Conservation (phyloP, 2,797 vertebrate species). For the Rhinichthys osculus region DNA sequence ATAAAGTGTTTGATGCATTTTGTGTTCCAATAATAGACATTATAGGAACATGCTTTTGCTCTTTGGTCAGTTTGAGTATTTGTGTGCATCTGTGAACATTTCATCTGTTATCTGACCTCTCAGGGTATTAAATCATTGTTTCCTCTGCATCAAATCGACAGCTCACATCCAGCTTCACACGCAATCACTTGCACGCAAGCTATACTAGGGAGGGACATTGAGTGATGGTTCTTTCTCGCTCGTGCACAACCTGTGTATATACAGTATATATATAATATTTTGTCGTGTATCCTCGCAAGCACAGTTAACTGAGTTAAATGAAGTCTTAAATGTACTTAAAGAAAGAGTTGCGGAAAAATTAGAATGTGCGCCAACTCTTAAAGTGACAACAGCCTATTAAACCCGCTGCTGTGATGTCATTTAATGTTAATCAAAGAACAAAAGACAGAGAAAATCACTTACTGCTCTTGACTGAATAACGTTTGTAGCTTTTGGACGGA, state of each 20-base stretch:
- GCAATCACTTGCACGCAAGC: slow-evolving; percentile 40
- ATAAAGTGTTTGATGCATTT: neutral
- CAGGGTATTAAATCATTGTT: slow-evolving; percentile 13
- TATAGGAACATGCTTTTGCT: slow-evolving; percentile 22
- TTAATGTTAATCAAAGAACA: too few relatives aligned
- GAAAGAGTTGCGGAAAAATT: too few relatives aligned
- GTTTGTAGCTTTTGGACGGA: too few relatives aligned
- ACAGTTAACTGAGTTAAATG: too few relatives aligned
- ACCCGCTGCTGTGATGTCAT: too few relatives aligned
- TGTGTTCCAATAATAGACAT: neutral
- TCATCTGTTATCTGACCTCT: slow-evolving; percentile 12
- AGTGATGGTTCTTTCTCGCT: neutral
- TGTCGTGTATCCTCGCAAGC: too few relatives aligned
- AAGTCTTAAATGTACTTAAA: too few relatives aligned
- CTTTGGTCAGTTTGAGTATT: slow-evolving; percentile 8
- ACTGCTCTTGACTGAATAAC: too few relatives aligned
- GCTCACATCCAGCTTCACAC: slow-evolving; percentile 47
- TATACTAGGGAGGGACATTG: slow-evolving; percentile 11
- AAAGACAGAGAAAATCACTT: too few relatives aligned
- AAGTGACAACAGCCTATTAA: too few relatives aligned
- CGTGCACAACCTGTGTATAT: neutral
- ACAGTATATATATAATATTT: neutral
- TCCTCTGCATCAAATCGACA: slow-evolving; percentile 38
- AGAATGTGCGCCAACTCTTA: too few relatives aligned
- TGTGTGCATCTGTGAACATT: neutral